A percentile compares a stretch with the other conserved stretches of the same genome.
These are phyloP conservation scores for Parascotia fuliginaria DNA, from an alignment of 2,888 invertebrate genomes.

Conservation along the genomic window DNA sequence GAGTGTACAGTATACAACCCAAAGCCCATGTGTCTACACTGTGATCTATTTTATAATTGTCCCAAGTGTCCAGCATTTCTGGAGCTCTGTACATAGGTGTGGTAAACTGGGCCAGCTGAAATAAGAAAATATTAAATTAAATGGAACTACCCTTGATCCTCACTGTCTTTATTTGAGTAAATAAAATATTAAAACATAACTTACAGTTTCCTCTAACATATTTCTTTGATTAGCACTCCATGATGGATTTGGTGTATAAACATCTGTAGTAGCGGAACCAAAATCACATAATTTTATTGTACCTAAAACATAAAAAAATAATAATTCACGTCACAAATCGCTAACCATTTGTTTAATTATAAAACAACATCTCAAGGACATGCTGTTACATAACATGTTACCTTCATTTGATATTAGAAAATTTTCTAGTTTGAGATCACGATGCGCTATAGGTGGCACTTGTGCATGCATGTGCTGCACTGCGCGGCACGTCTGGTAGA, in stretches of 20 bases:
- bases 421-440: slow-evolving; percentile 99
- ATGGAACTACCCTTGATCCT: too few relatives aligned
- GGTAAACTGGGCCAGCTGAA: slow-evolving; percentile 91
- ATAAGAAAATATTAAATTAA: too few relatives aligned
- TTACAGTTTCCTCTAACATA: slow-evolving; percentile 96
- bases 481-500: slow-evolving; percentile 96
- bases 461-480: slow-evolving; percentile 97
- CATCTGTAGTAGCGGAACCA: slow-evolving; percentile 96
- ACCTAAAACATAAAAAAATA: slow-evolving; percentile 58
- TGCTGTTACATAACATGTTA: slow-evolving; percentile 2
- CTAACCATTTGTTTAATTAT: too few relatives aligned
- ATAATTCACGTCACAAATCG: too few relatives aligned
- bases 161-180: too few relatives aligned
- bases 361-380: slow-evolving; percentile 2
- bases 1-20: slow-evolving; percentile 96
- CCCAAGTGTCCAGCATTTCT: slow-evolving; percentile 99
- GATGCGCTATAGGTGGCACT: slow-evolving; percentile 95
- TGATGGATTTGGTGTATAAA: slow-evolving; percentile 92
- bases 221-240: slow-evolving; percentile 97
- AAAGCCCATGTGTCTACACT: slow-evolving; percentile 98
- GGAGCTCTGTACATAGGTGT: slow-evolving; percentile 99
- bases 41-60: slow-evolving; percentile 96
- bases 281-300: slow-evolving; percentile 98
- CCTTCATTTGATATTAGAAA: slow-evolving; percentile 95
- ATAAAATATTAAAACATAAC: slow-evolving; percentile 27